phyloP scores from a whole-genome alignment of 2,888 invertebrate genomes.

The Brachypalpus laphriformis region DNA sequence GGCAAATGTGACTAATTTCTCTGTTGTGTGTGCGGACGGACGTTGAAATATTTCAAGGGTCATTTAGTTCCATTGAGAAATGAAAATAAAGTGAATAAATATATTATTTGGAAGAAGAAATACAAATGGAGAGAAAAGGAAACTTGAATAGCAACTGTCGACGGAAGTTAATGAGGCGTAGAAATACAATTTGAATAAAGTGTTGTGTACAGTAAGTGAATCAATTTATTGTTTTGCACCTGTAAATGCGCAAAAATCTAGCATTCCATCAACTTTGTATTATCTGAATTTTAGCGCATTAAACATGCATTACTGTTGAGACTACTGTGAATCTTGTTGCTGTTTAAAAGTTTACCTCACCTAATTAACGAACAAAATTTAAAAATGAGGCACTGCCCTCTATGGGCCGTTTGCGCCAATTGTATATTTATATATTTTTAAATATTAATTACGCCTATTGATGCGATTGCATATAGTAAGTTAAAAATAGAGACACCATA shows the following conservation, averaged over 20 bases:
- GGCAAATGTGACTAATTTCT: constrained; percentile 41
- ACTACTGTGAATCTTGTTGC: no score
- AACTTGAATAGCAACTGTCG: constrained; percentile 7
- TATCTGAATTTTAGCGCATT: background rate
- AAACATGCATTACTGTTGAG: no score
- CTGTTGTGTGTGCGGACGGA: constrained; percentile 26
- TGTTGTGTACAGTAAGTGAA: background rate
- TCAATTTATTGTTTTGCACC: constrained; percentile 8
- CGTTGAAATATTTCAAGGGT: constrained; percentile 45
- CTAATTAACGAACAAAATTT: no score
- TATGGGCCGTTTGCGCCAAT: no score
- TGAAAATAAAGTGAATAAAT: constrained; percentile 16
- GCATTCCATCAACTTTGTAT: background rate
- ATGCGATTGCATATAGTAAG: no score
- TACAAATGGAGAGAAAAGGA: background rate
- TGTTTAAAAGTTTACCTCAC: no score
- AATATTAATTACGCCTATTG: no score
- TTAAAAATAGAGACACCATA: no score
- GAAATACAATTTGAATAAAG: constrained; percentile 3
- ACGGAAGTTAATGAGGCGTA: constrained; percentile 43
- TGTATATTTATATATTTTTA: no score
- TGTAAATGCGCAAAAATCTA: background rate
- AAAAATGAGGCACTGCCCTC: no score
- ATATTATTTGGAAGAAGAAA: background rate
- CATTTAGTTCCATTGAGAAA: constrained; percentile 39